A percentile compares a stretch with the other conserved stretches of the same genome.
Conservation (phyloP, 2,888 invertebrate species). For the Anorthoa munda region DNA sequence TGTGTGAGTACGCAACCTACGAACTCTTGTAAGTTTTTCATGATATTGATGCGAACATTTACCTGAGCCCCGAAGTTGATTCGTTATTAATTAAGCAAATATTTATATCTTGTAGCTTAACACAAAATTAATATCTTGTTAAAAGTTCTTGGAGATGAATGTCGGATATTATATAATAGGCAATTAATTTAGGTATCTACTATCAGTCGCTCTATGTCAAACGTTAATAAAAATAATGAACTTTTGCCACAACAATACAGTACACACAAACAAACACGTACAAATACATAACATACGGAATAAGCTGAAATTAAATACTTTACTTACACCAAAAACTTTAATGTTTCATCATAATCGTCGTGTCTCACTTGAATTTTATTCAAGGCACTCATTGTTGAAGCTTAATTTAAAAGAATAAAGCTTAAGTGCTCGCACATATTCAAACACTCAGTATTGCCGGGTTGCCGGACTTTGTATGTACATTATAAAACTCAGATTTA, state of each 20-base stretch:
- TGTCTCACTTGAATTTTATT: constrained; percentile 15
- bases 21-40: constrained; percentile 57
- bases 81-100: constrained; percentile 21
- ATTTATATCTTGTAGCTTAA: neutral
- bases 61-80: constrained; percentile 26
- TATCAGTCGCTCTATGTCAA: neutral
- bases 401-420: constrained; percentile 28
- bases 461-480: constrained; percentile 13
- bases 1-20: constrained; percentile 33
- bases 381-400: neutral
- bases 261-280: too few relatives aligned
- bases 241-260: neutral
- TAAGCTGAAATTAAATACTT: neutral
- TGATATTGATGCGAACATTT: constrained; percentile 53
- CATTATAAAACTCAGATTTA: constrained; percentile 31
- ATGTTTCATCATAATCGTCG: neutral
- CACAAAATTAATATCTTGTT: constrained; percentile 16
- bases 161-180: neutral
- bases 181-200: neutral
- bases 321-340: neutral
- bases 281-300: too few relatives aligned
- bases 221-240: neutral
- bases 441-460: neutral
- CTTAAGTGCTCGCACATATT: constrained; percentile 18
- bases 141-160: neutral